These are phyloP conservation scores for Channa argus DNA, from an alignment of 2,113 vertebrate species.

Conservation along the genomic window DNA sequence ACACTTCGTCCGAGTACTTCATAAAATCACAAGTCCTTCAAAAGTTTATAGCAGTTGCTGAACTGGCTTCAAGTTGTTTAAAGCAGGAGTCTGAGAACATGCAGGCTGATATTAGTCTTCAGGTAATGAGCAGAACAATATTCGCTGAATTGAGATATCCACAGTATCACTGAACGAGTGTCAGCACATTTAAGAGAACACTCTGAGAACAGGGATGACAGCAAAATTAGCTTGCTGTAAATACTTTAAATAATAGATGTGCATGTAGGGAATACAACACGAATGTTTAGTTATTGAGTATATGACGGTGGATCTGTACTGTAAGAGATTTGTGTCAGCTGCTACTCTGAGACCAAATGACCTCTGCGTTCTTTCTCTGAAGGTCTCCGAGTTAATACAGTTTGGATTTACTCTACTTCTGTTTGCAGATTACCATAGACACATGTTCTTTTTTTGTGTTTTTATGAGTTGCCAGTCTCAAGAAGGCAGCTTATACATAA, in stretches of 20 bases:
- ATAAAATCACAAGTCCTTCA: conserved; percentile 7
- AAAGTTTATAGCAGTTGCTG: background rate
- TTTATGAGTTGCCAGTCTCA: no score
- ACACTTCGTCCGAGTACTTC: background rate
- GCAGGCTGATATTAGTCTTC: conserved; percentile 32
- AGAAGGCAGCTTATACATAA: no score
- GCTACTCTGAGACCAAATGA: background rate
- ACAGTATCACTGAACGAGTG: conserved; percentile 54
- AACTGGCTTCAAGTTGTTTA: conserved; percentile 7
- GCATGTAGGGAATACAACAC: background rate
- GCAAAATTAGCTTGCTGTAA: conserved; percentile 12
- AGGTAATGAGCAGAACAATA: conserved; percentile 70
- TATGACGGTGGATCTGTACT: background rate
- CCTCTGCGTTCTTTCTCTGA: background rate
- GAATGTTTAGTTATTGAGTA: background rate
- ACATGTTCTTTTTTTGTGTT: no score
- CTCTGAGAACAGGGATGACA: conserved; percentile 22
- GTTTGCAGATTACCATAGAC: background rate
- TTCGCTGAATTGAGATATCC: conserved; percentile 66
- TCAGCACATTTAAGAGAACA: conserved; percentile 53
- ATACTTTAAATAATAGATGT: conserved; percentile 3
- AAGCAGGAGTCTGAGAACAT: background rate
- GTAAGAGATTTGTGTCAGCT: background rate
- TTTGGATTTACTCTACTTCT: background rate
- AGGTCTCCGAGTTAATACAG: background rate